Percentiles rank a stretch among this genome's conserved stretches.
phyloP scores from a whole-genome alignment of 2,797 vertebrate genomes.

The Botia kubotai region DNA sequence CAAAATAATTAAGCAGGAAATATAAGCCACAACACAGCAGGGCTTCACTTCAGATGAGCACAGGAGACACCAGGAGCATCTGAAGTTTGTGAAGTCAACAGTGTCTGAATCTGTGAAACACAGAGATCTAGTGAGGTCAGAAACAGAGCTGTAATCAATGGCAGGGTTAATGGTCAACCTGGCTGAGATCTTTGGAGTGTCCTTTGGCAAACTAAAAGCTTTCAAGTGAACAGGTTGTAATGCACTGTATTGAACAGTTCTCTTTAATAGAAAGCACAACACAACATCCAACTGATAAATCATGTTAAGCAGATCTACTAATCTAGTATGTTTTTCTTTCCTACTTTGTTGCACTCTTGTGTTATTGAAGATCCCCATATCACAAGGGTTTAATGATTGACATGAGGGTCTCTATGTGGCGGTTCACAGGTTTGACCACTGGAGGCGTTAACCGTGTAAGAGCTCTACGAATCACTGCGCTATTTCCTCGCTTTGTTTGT shows the following conservation, averaged over 20 bases:
- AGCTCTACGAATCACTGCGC: background rate
- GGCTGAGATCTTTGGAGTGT: slow-evolving; percentile 17
- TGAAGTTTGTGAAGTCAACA: slow-evolving; percentile 74
- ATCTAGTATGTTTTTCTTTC: background rate
- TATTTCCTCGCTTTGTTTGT: background rate
- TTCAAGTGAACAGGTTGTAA: too few relatives aligned
- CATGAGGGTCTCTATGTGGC: slow-evolving; percentile 57
- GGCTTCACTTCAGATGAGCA: background rate
- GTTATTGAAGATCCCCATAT: slow-evolving; percentile 46
- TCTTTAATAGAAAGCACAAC: too few relatives aligned
- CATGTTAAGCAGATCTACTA: background rate
- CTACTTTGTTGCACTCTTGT: slow-evolving; percentile 37
- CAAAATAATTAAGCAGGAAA: background rate
- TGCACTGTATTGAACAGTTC: too few relatives aligned
- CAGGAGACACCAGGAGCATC: slow-evolving; percentile 36
- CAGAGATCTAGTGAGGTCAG: slow-evolving; percentile 57
- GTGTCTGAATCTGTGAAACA: slow-evolving; percentile 63
- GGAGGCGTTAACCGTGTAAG: slow-evolving; percentile 21
- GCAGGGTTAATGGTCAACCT: slow-evolving; percentile 80
- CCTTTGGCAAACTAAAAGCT: too few relatives aligned
- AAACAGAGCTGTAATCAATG: slow-evolving; percentile 70
- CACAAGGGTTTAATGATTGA: slow-evolving; percentile 74
- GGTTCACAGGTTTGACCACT: slow-evolving; percentile 44
- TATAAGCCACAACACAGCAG: background rate
- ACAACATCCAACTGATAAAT: background rate